Evolutionary conservation across 1,140 invertebrate genomes (phyloP).

Genomic region (Drosophila tsacasi): DNA sequence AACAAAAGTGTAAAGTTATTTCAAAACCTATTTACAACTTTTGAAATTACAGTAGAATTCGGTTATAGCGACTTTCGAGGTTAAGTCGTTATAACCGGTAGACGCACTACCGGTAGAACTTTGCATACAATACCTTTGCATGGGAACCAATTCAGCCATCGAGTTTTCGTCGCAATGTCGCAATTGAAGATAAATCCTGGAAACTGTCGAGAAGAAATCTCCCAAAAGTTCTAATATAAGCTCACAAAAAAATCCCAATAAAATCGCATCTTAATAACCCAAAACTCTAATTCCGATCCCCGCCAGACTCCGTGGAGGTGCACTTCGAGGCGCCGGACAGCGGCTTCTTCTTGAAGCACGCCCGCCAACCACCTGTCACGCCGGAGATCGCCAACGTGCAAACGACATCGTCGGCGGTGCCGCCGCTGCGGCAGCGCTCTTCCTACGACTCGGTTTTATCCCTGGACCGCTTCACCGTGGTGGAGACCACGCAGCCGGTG

Average conservation of each 20-base stretch:
- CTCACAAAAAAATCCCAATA: too few species aligned
- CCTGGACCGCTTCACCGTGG: constrained; percentile 93
- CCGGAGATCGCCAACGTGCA: constrained; percentile 75
- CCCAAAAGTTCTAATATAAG: neutral
- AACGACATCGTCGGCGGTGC: constrained; percentile 68
- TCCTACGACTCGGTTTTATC: constrained; percentile 88
- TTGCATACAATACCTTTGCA: too few species aligned
- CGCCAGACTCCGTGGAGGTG: constrained; percentile 88
- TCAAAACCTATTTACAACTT: neutral
- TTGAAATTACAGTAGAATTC: too few species aligned
- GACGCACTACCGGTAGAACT: too few species aligned
- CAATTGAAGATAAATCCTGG: neutral
- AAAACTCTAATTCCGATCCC: neutral
- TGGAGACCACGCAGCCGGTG: constrained; percentile 94
- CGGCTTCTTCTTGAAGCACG: constrained; percentile 94
- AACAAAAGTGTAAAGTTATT: neutral
- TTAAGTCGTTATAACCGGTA: too few species aligned
- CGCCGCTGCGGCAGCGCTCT: constrained; percentile 55
- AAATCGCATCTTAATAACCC: neutral
- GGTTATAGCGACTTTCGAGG: too few species aligned
- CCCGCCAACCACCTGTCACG: constrained; percentile 87
- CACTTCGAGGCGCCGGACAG: constrained; percentile 96
- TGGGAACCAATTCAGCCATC: too few species aligned
- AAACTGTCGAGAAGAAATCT: neutral
- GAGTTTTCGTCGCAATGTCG: too few species aligned